A percentile compares a stretch with the other conserved stretches of the same genome.
These are phyloP conservation scores for Euglossa dilemma DNA, from an alignment of 1,140 invertebrate genomes.

Conservation along the genomic window DNA sequence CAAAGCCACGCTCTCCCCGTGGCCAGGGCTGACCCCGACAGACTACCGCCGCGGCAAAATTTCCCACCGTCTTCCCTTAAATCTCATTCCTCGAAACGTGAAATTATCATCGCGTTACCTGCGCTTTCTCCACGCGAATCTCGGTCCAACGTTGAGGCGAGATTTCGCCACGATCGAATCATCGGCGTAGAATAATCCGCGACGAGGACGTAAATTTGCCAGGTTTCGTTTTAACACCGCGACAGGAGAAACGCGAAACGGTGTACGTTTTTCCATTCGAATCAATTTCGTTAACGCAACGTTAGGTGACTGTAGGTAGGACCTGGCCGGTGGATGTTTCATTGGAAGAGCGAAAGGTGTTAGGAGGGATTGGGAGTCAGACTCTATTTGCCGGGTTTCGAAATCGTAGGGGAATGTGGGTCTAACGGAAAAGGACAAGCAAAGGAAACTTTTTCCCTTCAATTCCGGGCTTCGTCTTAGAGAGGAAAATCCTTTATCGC, in stretches of 20 bases:
- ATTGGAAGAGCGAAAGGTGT: neutral
- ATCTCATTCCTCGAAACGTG: conserved; percentile 22
- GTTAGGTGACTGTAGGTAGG: too few relatives aligned
- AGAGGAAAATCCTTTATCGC: conserved; percentile 71
- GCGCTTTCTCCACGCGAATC: too few relatives aligned
- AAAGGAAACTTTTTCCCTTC: conserved; percentile 19
- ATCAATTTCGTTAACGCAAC: neutral
- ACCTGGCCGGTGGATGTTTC: neutral
- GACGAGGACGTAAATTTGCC: too few relatives aligned
- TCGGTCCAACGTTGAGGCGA: too few relatives aligned
- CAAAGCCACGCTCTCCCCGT: neutral
- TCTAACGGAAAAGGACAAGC: neutral
- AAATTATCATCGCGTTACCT: neutral
- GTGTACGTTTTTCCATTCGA: too few relatives aligned
- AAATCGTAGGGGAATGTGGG: neutral
- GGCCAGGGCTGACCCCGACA: neutral
- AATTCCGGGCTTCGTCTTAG: conserved; percentile 22
- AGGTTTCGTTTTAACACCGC: too few relatives aligned
- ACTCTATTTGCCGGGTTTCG: neutral
- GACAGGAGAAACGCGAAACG: too few relatives aligned
- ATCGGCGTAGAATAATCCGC: too few relatives aligned
- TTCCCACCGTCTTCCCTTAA: conserved; percentile 13
- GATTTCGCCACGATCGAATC: too few relatives aligned
- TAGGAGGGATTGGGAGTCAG: neutral
- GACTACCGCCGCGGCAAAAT: neutral